Conservation (phyloP, 2,888 invertebrate species). For the Stenchaetothrips biformis region DNA sequence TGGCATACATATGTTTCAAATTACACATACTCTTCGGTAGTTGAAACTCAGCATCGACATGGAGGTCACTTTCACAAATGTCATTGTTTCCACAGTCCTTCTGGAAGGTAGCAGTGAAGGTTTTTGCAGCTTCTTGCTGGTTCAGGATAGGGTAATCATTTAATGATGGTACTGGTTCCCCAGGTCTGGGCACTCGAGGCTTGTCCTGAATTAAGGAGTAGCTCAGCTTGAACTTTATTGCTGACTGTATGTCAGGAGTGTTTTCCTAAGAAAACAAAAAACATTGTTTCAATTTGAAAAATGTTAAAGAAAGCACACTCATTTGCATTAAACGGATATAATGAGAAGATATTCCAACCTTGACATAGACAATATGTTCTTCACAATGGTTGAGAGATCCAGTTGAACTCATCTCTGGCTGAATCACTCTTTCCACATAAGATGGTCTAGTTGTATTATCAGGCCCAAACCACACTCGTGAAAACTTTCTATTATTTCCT, state of each 20-base stretch:
- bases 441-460: constrained; percentile 36
- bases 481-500: constrained; percentile 63
- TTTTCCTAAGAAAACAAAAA: constrained; percentile 55
- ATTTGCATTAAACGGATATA: constrained; percentile 28
- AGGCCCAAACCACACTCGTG: constrained; percentile 70
- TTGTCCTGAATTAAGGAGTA: constrained; percentile 72
- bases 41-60: constrained; percentile 58
- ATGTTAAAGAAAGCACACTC: constrained; percentile 23
- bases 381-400: constrained; percentile 56
- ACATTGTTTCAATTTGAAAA: constrained; percentile 12
- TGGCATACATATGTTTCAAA: too few relatives aligned
- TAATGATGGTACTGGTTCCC: constrained; percentile 59
- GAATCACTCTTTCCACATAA: constrained; percentile 40
- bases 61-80: constrained; percentile 76
- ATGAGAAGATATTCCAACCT: constrained; percentile 46
- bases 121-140: constrained; percentile 72
- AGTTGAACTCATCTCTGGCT: constrained; percentile 41
- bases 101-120: constrained; percentile 79
- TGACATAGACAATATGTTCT: constrained; percentile 75
- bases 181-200: constrained; percentile 52
- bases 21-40: constrained; percentile 44
- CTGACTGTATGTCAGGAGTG: constrained; percentile 80
- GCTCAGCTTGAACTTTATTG: constrained; percentile 69
- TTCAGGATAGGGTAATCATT: constrained; percentile 83
- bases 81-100: constrained; percentile 89